Conservation (phyloP, 1,140 invertebrate genomes). For the Solenopsis fugax region DNA sequence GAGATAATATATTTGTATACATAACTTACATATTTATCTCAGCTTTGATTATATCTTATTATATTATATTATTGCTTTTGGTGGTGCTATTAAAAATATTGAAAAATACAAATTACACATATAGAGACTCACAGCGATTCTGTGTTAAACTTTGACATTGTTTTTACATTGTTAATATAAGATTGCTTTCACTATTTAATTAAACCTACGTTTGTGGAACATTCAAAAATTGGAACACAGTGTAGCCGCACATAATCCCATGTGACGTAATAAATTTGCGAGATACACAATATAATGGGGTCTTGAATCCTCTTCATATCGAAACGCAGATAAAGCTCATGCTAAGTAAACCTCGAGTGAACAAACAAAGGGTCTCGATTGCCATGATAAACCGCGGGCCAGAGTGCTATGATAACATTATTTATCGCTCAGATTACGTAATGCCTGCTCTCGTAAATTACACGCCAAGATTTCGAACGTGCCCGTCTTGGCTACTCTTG, state of each 20-base stretch:
- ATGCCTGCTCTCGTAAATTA: conserved; percentile 48
- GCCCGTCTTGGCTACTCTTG: conserved; percentile 29
- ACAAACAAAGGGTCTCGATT: conserved; percentile 32
- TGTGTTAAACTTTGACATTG: not conserved
- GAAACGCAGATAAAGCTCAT: conserved; percentile 2
- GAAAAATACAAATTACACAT: not conserved
- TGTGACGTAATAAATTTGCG: not conserved
- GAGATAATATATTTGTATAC: not conserved
- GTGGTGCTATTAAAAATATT: not conserved
- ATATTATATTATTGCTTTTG: not conserved
- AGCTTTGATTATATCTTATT: not conserved
- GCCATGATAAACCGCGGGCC: conserved; percentile 16
- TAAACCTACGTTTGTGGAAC: not conserved
- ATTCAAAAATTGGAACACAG: not conserved
- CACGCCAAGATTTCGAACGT: conserved; percentile 44
- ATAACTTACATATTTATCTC: not conserved
- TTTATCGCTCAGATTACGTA: conserved; percentile 46
- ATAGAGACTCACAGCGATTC: not conserved
- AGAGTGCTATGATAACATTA: conserved; percentile 35
- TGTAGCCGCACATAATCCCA: not conserved
- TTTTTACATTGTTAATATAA: not conserved
- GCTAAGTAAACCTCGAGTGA: conserved; percentile 23
- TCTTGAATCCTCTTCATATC: conserved; percentile 33
- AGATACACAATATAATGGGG: not conserved
- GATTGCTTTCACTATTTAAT: not conserved